These are phyloP conservation scores for Mnemiopsis leidyi DNA, from an alignment of 37 sponge, comb jelly and placozoan genomes.

Conservation along the genomic window DNA sequence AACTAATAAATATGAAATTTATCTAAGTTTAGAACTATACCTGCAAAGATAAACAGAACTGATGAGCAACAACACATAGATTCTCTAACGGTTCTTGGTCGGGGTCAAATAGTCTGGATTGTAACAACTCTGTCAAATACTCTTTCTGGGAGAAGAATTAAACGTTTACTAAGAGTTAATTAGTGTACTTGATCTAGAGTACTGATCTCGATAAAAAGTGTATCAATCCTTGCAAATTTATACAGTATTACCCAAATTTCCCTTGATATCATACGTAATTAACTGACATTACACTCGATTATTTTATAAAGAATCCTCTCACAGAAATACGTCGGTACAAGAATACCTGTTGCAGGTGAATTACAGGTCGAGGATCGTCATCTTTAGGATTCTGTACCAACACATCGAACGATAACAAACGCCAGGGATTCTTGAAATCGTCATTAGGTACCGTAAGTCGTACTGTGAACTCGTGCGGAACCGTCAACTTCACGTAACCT, in stretches of 20 bases:
- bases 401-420: conserved; percentile 75
- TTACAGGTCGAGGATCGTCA: conserved; percentile 50
- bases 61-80: conserved; percentile 72
- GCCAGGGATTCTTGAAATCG: conserved; percentile 82
- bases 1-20: no score
- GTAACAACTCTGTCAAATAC: conserved; percentile 76
- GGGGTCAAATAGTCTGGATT: conserved; percentile 78
- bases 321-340: no score
- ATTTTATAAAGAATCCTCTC: no score
- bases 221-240: no score
- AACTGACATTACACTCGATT: no score
- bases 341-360: conserved; percentile 11
- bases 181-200: no score
- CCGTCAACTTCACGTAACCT: conserved; percentile 75
- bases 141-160: conserved; percentile 70
- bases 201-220: no score
- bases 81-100: conserved; percentile 73
- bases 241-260: no score
- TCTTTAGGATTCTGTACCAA: conserved; percentile 72
- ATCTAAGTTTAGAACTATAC: no score
- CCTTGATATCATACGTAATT: no score
- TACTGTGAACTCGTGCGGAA: conserved; percentile 83
- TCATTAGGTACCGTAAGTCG: conserved; percentile 82
- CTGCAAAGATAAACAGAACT: conserved; percentile 70
- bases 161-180: no score